These are phyloP conservation scores for Leptinotarsa juncta DNA, from an alignment of 2,888 invertebrate genomes.

Conservation along the genomic window DNA sequence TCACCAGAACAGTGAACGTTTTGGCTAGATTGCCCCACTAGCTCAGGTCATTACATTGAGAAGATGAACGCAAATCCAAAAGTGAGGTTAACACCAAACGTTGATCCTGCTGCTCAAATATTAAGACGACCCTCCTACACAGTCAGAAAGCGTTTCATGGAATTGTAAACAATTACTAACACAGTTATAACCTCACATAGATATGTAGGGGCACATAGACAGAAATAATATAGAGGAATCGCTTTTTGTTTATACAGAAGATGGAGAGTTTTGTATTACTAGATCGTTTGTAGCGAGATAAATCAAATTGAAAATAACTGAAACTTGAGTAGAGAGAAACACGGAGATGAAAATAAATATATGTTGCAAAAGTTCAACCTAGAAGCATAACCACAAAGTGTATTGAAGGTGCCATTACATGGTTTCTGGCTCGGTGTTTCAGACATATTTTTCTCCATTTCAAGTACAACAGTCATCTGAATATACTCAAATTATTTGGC, in stretches of 20 bases:
- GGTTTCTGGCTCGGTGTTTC: no score
- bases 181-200: background rate
- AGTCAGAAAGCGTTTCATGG: background rate
- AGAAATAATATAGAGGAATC: background rate
- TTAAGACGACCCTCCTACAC: background rate
- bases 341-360: background rate
- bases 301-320: background rate
- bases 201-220: background rate
- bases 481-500: no score
- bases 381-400: no score
- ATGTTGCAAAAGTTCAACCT: no score
- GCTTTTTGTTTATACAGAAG: background rate
- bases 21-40: no score
- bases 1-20: no score
- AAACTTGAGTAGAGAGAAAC: background rate
- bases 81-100: background rate
- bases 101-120: background rate
- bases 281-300: background rate
- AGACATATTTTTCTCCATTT: no score
- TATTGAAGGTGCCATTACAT: no score
- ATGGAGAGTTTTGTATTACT: background rate
- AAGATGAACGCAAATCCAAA: background rate
- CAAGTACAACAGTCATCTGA: no score
- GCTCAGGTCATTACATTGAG: no score
- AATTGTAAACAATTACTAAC: background rate